Conservation (phyloP, 2,113 vertebrate genomes). For the Clarias magur region DNA sequence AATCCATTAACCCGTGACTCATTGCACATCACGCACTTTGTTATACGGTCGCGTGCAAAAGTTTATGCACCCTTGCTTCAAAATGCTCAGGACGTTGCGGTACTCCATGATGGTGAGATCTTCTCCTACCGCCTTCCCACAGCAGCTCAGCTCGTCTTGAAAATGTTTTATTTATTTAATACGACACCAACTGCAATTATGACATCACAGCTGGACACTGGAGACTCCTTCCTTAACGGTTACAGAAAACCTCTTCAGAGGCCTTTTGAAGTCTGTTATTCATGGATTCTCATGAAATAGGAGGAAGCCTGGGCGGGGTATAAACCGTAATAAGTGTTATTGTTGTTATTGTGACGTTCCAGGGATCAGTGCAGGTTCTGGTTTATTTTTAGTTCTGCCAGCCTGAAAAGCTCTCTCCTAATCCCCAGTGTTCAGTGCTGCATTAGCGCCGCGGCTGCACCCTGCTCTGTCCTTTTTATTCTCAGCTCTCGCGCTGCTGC, state of each 20-base stretch:
- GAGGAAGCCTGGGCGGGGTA: neutral
- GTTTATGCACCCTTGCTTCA: neutral
- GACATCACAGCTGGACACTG: neutral
- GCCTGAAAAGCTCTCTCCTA: neutral
- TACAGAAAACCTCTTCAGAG: neutral
- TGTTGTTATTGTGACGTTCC: neutral
- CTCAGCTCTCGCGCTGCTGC: neutral
- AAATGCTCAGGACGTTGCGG: too few relatives aligned
- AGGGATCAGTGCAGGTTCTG: neutral
- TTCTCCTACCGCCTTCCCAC: neutral
- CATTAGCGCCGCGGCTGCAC: neutral
- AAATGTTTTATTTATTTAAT: neutral
- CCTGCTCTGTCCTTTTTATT: neutral
- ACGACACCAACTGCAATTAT: neutral
- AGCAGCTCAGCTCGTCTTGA: neutral
- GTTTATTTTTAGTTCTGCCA: neutral
- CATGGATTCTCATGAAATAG: neutral
- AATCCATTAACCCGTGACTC: slow-evolving; percentile 45
- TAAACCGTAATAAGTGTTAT: neutral
- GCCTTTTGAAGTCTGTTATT: too few relatives aligned
- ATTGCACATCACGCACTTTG: slow-evolving; percentile 1
- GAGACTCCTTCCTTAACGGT: neutral
- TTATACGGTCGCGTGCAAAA: neutral
- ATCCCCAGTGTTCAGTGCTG: neutral
- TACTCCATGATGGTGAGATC: neutral